Conservation (phyloP, 2,113 vertebrate species). For the Physeter macrocephalus region DNA sequence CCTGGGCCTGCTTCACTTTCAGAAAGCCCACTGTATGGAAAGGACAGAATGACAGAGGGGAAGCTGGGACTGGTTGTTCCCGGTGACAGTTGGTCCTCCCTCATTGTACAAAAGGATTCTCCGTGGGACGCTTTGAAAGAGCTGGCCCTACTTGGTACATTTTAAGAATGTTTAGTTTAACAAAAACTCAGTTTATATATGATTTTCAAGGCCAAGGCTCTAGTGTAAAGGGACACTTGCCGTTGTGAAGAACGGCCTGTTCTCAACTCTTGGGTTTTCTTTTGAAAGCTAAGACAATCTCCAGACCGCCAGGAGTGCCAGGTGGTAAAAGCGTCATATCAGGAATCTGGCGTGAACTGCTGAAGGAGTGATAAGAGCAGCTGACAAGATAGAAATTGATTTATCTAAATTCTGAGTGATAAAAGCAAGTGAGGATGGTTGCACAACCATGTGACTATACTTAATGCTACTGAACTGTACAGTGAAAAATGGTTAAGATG, state of each 20-base stretch:
- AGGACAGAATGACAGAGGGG: background rate
- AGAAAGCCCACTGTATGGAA: background rate
- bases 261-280: background rate
- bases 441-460: rapidly evolving
- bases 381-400: background rate
- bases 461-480: rapidly evolving
- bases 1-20: rapidly evolving
- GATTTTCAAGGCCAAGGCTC: background rate
- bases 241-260: background rate
- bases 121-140: background rate
- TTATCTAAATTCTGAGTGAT: background rate
- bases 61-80: background rate
- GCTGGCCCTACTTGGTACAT: too few relatives aligned
- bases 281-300: background rate
- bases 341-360: background rate
- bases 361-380: rapidly evolving
- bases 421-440: background rate
- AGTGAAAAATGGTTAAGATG: too few relatives aligned
- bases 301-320: background rate
- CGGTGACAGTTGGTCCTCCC: background rate
- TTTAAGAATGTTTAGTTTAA: background rate
- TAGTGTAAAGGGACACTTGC: background rate
- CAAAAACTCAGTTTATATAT: background rate
- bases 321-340: rapidly evolving
- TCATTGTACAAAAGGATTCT: background rate